phyloP scores from a whole-genome alignment of 2,797 vertebrate species.

The Microctenopoma stevenorrisi region DNA sequence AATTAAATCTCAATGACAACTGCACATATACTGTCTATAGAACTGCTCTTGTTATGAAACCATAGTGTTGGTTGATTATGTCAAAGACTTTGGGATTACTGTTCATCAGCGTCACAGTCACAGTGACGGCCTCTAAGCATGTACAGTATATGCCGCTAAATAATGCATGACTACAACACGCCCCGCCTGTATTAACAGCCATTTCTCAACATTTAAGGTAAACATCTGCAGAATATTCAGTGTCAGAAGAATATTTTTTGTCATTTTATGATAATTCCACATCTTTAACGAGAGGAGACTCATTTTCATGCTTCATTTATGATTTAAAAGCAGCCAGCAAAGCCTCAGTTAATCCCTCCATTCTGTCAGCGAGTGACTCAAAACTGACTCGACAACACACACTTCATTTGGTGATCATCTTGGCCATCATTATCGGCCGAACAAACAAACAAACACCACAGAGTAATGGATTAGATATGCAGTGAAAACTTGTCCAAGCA shows the following conservation, averaged over 20 bases:
- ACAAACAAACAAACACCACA: slow-evolving; percentile 42
- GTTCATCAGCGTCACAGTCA: background rate
- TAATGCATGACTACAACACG: background rate
- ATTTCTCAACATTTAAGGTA: slow-evolving; percentile 28
- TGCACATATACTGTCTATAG: background rate
- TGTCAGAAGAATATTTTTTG: slow-evolving; percentile 9
- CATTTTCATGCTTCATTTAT: slow-evolving; percentile 58
- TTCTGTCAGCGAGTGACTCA: slow-evolving; percentile 50
- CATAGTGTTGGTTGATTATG: background rate
- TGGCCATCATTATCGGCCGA: slow-evolving; percentile 47
- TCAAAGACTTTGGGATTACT: slow-evolving; percentile 14
- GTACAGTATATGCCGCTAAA: slow-evolving; percentile 3
- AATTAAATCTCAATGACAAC: slow-evolving; percentile 15
- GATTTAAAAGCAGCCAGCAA: slow-evolving; percentile 47
- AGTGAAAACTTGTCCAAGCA: slow-evolving; percentile 50
- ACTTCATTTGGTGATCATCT: slow-evolving; percentile 53
- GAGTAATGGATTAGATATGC: slow-evolving; percentile 52
- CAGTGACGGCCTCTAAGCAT: slow-evolving; percentile 14
- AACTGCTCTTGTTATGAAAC: background rate
- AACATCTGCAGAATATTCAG: slow-evolving; percentile 22
- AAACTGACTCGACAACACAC: slow-evolving; percentile 47
- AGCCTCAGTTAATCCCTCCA: slow-evolving; percentile 56
- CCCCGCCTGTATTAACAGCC: slow-evolving; percentile 16
- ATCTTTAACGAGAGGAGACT: slow-evolving; percentile 33
- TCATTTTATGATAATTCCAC: slow-evolving; percentile 11